Evolutionary conservation across 2,888 invertebrate genomes (phyloP).

Genomic region (Nomada goodeniana): DNA sequence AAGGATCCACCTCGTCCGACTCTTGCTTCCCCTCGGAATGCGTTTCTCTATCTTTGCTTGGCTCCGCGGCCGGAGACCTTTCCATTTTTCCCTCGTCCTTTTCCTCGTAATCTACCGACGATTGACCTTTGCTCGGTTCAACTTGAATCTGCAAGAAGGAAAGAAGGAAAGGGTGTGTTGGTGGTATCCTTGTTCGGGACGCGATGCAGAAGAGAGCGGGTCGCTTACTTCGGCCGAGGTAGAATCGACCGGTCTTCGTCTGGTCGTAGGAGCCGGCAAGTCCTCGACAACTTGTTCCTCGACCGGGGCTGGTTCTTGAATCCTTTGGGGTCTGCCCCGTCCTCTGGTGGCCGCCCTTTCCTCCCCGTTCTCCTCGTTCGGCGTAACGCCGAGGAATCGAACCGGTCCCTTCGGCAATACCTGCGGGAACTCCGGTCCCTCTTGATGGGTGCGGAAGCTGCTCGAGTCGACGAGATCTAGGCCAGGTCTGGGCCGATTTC

Average conservation of each 20-base stretch:
- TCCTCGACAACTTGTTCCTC: constrained; percentile 69
- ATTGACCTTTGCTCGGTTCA: constrained; percentile 77
- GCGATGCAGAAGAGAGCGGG: not conserved
- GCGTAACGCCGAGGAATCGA: constrained; percentile 87
- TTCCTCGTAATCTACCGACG: constrained; percentile 42
- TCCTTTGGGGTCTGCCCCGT: constrained; percentile 75
- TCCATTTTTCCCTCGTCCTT: constrained; percentile 39
- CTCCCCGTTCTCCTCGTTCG: constrained; percentile 84
- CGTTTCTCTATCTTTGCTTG: constrained; percentile 35
- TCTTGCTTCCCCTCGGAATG: constrained; percentile 61
- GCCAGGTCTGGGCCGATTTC: constrained; percentile 87
- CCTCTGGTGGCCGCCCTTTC: constrained; percentile 74
- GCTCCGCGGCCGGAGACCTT: constrained; percentile 22
- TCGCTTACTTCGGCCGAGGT: constrained; percentile 84
- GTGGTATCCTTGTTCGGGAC: not conserved
- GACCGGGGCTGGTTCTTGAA: constrained; percentile 77
- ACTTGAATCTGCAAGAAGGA: constrained; percentile 63
- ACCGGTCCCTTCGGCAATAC: constrained; percentile 86
- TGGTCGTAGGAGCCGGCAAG: constrained; percentile 76
- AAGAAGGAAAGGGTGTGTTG: no score
- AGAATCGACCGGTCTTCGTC: constrained; percentile 83
- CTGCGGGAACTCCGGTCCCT: constrained; percentile 86
- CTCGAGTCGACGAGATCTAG: constrained; percentile 93
- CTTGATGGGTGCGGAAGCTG: constrained; percentile 90
- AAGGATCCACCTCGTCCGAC: constrained; percentile 54